Conservation (phyloP, 2,888 invertebrate species). For the Lamproptera curius region DNA sequence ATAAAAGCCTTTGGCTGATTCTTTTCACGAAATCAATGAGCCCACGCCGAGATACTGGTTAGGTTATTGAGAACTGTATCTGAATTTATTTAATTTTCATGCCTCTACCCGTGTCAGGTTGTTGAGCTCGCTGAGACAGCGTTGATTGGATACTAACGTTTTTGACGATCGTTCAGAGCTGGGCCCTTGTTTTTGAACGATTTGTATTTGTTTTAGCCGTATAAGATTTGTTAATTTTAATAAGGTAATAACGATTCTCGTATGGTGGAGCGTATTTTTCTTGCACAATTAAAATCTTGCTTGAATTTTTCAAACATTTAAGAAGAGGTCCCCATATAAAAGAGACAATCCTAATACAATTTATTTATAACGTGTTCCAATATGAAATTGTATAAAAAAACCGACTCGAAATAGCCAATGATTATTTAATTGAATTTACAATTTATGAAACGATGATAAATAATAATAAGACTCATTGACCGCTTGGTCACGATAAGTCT, state of each 20-base stretch:
- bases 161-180: constrained; percentile 4
- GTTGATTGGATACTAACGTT: constrained; percentile 19
- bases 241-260: not conserved
- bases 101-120: constrained; percentile 8
- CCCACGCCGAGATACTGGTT: constrained; percentile 32
- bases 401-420: too few species aligned
- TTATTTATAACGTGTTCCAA: too few species aligned
- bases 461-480: too few species aligned
- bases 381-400: too few species aligned
- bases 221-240: not conserved
- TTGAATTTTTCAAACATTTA: too few species aligned
- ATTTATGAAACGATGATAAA: too few species aligned
- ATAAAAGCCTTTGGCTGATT: constrained; percentile 36
- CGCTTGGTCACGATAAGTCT: too few species aligned
- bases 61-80: constrained; percentile 37
- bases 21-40: constrained; percentile 47
- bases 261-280: too few species aligned
- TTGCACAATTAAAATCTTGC: too few species aligned
- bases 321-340: too few species aligned
- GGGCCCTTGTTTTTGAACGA: constrained; percentile 7
- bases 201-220: not conserved
- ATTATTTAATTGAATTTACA: too few species aligned
- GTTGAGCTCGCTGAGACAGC: constrained; percentile 1
- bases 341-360: too few species aligned
- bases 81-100: constrained; percentile 42